Evolutionary conservation across 1,140 invertebrate species (phyloP).

Genomic region (Panagrolaimus sp.): DNA sequence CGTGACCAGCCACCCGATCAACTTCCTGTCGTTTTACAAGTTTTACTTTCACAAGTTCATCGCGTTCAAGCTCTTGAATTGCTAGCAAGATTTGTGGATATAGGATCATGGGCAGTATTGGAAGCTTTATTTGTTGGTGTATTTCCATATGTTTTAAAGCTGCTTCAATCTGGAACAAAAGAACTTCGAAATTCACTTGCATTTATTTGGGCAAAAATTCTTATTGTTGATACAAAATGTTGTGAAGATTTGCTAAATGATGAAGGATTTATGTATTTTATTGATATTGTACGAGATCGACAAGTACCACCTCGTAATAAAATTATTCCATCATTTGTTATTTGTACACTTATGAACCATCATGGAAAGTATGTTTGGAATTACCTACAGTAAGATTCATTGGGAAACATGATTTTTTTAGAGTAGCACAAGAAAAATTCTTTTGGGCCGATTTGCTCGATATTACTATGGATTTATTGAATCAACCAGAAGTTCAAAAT

Average conservation of each 20-base stretch:
- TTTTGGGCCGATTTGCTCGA: conserved; percentile 47
- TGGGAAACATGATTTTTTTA: conserved; percentile 29
- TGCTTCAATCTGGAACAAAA: conserved; percentile 78
- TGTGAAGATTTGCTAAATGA: conserved; percentile 92
- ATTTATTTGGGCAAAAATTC: conserved; percentile 98
- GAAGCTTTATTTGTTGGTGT: conserved; percentile 89
- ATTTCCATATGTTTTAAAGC: conserved; percentile 93
- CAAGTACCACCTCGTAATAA: conserved; percentile 28
- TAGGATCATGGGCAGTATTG: conserved; percentile 94
- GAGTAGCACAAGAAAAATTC: conserved; percentile 50
- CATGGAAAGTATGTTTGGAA: conserved; percentile 14
- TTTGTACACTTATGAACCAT: conserved; percentile 54
- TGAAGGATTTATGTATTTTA: conserved; percentile 61
- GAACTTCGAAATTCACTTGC: conserved; percentile 86
- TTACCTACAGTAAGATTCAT: neutral
- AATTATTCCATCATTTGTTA: conserved; percentile 54
- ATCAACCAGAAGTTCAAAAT: conserved; percentile 32
- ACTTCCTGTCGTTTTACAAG: conserved; percentile 91
- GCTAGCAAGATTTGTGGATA: conserved; percentile 85
- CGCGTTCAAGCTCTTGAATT: conserved; percentile 85
- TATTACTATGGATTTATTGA: conserved; percentile 49
- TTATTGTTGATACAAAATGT: conserved; percentile 80
- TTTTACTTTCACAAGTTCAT: conserved; percentile 87
- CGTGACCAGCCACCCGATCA: conserved; percentile 78
- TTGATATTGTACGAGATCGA: conserved; percentile 59